phyloP scores from a whole-genome alignment of 2,113 vertebrate genomes.

The Narcine bancroftii region DNA sequence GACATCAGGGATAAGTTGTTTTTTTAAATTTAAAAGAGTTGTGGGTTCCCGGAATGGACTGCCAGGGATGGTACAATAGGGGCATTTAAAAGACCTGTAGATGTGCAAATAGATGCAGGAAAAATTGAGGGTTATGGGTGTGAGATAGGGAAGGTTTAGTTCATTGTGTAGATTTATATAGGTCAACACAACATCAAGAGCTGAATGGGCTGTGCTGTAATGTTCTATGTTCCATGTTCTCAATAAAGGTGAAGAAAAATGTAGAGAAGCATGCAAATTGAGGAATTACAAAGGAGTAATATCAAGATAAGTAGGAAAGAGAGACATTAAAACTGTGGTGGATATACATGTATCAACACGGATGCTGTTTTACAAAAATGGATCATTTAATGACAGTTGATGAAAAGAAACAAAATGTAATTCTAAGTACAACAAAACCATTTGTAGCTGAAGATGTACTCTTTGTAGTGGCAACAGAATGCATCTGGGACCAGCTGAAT shows the following conservation, averaged over 20 bases:
- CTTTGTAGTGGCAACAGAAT: background rate
- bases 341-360: background rate
- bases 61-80: too few relatives aligned
- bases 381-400: background rate
- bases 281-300: background rate
- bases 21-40: too few relatives aligned
- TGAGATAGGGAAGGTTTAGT: too few relatives aligned
- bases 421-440: background rate
- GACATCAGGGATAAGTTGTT: too few relatives aligned
- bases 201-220: too few relatives aligned
- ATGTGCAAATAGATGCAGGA: too few relatives aligned
- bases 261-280: background rate
- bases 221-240: too few relatives aligned
- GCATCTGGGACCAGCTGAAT: background rate
- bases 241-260: background rate
- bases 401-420: background rate
- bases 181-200: too few relatives aligned
- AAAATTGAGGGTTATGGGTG: too few relatives aligned
- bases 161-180: too few relatives aligned
- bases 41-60: too few relatives aligned
- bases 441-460: background rate
- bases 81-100: too few relatives aligned
- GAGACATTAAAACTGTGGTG: background rate
- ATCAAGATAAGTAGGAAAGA: background rate
- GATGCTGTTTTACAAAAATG: background rate